Evolutionary conservation across 2,888 invertebrate species (phyloP), one percentile per base, ranked within the genome.

Genomic region (Leucozona laternaria): DNA sequence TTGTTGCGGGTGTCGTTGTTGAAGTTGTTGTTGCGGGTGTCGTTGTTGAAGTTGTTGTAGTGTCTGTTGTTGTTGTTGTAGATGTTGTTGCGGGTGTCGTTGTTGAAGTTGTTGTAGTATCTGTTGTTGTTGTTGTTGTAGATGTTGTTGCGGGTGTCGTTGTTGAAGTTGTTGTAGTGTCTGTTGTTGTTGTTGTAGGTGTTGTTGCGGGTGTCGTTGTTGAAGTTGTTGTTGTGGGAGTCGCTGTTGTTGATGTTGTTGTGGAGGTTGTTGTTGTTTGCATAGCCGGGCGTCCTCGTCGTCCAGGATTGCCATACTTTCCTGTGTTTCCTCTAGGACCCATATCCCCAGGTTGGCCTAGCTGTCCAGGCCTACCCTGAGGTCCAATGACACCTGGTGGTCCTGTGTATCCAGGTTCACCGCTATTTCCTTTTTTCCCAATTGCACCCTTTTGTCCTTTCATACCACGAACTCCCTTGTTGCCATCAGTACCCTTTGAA

Each of bases 401-500:
- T 1, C 84, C 84, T 20, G 22, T 2, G 0, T 17, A 25, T 62
- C 75, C 66, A 34, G 83, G 73, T 3, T 83, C 34, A 15, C 89
- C 89, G 28, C 78, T 79, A 4, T 71, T 88, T 7, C 89, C 89
- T 34, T 81, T 80, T 40, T 83, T 86, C 7, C 89, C 89, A 2
- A 88, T 77, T 7, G 88, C 87, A 0, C 89, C 89, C 17, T 76
- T 77, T 8, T 80, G 79, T 28, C 89, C 89, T 7, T 71, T 68
- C 5, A 78, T 43, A 2, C 89, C 89, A 25, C 78, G 76, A 15
- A 72, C 82, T 3, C 89, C 89, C 48, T 83, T 84, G 57, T 89
- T 89, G 40, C 89, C 89, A 25, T 88, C 80, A 3, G 89, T 88
- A 2, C 89, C 89, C 17, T 88, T 80, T 0, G 85, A 71, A 11